A percentile compares a stretch with the other conserved stretches of the same genome.
These are phyloP conservation scores for Seladonia tumulorum DNA, from an alignment of 2,888 invertebrate species.

Conservation along the genomic window DNA sequence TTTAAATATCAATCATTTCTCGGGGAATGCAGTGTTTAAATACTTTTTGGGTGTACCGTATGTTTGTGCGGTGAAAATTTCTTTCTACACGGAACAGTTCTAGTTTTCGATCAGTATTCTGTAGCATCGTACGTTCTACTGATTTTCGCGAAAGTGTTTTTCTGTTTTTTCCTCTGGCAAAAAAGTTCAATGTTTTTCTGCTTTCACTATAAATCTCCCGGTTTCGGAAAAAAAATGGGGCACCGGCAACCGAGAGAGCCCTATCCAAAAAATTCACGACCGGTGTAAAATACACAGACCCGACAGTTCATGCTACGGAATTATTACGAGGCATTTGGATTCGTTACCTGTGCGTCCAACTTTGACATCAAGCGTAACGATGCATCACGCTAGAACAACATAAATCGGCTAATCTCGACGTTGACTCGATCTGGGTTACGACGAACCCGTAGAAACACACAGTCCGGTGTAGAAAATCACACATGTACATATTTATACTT, in stretches of 20 bases:
- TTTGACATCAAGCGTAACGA: constrained; percentile 33
- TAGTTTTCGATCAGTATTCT: neutral
- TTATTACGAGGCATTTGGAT: constrained; percentile 37
- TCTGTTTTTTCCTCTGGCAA: neutral
- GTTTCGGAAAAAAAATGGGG: neutral
- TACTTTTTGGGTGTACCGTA: too few species aligned
- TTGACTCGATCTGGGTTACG: constrained; percentile 24
- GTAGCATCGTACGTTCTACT: neutral
- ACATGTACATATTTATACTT: constrained; percentile 16
- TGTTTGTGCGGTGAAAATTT: too few species aligned
- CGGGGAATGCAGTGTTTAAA: too few species aligned
- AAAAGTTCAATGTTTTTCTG: neutral
- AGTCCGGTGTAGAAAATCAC: neutral
- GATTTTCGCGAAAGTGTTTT: neutral
- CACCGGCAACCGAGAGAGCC: neutral
- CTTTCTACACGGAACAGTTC: neutral
- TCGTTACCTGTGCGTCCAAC: constrained; percentile 19
- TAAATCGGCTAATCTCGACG: constrained; percentile 40
- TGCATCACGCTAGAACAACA: constrained; percentile 19
- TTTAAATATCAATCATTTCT: too few species aligned
- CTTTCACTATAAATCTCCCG: neutral
- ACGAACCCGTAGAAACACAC: constrained; percentile 15
- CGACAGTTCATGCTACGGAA: neutral
- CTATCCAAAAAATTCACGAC: neutral
- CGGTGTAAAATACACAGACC: neutral